phyloP scores from a whole-genome alignment of 2,888 invertebrate species.

The Tridacna crocea region DNA sequence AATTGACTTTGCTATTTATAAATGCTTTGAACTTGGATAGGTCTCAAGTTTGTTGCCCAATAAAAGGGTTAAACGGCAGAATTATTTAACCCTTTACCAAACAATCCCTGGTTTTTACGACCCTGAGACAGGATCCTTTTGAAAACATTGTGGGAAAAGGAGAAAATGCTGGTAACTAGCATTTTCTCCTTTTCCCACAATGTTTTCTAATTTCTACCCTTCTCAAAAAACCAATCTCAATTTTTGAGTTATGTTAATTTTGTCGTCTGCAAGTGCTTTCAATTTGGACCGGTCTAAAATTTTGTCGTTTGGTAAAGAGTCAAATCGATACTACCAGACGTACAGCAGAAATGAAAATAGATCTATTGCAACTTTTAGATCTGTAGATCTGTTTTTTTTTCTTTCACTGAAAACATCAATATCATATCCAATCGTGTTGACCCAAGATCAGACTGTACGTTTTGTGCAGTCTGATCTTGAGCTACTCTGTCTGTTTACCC shows the following conservation, averaged over 20 bases:
- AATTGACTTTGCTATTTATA: neutral
- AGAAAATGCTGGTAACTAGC: neutral
- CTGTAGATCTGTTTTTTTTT: too few relatives aligned
- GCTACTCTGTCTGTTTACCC: too few relatives aligned
- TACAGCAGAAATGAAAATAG: neutral
- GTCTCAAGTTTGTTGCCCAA: neutral
- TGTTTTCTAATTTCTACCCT: neutral
- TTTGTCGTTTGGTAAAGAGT: too few relatives aligned
- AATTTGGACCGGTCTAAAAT: too few relatives aligned
- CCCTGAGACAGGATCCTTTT: neutral
- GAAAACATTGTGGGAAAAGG: conserved; percentile 9
- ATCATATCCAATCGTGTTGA: neutral
- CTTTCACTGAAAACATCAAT: neutral
- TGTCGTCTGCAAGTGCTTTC: too few relatives aligned
- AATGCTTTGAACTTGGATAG: neutral
- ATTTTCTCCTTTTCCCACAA: conserved; percentile 16
- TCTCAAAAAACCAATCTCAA: too few relatives aligned
- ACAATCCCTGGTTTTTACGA: too few relatives aligned
- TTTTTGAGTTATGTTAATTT: too few relatives aligned
- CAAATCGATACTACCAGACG: neutral
- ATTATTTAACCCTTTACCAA: too few relatives aligned
- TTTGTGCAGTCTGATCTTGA: too few relatives aligned
- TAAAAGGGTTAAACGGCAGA: neutral
- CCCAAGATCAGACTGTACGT: too few relatives aligned
- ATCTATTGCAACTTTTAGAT: neutral